Conservation (phyloP, 92 coral and sea anemone genomes). For the Umimayanthus chanpuru region DNA sequence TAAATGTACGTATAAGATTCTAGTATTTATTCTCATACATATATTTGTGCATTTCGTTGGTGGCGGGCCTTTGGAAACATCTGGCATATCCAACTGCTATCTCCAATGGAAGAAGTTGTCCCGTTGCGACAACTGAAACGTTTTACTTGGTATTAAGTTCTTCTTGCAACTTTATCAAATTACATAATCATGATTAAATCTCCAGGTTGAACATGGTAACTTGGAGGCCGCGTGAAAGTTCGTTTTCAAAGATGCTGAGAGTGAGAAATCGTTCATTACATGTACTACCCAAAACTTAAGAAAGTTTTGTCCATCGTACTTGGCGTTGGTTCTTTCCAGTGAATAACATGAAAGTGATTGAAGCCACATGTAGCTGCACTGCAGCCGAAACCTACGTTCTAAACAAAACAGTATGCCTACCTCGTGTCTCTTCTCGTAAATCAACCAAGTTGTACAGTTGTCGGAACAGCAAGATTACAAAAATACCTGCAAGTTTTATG, state of each 20-base stretch:
- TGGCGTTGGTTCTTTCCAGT: not conserved
- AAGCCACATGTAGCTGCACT: not conserved
- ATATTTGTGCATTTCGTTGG: too few species aligned
- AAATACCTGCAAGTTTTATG: not conserved
- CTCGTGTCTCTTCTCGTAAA: not conserved
- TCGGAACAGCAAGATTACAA: not conserved
- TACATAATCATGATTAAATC: too few species aligned
- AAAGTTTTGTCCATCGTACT: not conserved
- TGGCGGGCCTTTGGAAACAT: too few species aligned
- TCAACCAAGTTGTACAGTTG: not conserved
- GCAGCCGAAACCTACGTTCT: not conserved
- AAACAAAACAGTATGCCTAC: not conserved
- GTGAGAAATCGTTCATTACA: not conserved
- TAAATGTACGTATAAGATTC: not conserved
- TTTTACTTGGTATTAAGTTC: too few species aligned
- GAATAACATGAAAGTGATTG: not conserved
- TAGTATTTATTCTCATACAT: too few species aligned
- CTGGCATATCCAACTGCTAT: not conserved
- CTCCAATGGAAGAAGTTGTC: not conserved
- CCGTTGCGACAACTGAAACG: not conserved
- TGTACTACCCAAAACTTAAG: not conserved
- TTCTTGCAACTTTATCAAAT: not conserved
- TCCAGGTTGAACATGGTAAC: not conserved
- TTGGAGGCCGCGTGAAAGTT: too few species aligned
- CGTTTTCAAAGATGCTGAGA: not conserved